Evolutionary conservation across 2,797 vertebrate species (phyloP).

Genomic region (Aselliscus stoliczkanus): DNA sequence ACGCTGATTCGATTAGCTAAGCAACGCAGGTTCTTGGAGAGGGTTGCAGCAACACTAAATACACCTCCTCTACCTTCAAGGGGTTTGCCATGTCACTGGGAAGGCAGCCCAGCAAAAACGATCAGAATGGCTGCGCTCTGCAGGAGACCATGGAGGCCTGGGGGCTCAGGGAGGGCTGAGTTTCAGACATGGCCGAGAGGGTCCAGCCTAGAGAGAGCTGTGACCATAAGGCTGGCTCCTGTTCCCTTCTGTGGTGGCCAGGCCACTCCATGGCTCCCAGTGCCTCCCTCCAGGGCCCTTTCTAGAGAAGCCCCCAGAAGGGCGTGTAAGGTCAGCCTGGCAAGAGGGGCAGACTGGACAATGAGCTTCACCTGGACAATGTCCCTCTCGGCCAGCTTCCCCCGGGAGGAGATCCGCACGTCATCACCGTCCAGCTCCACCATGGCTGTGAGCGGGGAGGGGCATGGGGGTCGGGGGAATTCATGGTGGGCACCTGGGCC

Average conservation of each 20-base stretch:
- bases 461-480: fast-evolving
- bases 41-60: not conserved
- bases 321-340: not conserved
- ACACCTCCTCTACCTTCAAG: not conserved
- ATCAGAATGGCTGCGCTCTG: not conserved
- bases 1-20: not conserved
- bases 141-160: not conserved
- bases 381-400: constrained; percentile 93
- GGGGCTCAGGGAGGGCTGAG: not conserved
- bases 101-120: not conserved
- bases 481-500: not conserved
- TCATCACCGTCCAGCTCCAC: constrained; percentile 97
- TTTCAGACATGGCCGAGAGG: not conserved
- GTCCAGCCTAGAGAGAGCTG: too few relatives aligned
- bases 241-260: not conserved
- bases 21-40: not conserved
- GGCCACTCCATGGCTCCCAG: not conserved
- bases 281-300: not conserved
- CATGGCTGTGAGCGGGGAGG: constrained; percentile 85
- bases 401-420: constrained; percentile 93
- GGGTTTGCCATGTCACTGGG: not conserved
- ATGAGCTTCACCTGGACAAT: constrained; percentile 91
- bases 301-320: not conserved
- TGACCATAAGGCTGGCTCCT: not conserved
- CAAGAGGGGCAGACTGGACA: not conserved